Conservation (phyloP, 2,797 vertebrate genomes). For the Lophius americanus region DNA sequence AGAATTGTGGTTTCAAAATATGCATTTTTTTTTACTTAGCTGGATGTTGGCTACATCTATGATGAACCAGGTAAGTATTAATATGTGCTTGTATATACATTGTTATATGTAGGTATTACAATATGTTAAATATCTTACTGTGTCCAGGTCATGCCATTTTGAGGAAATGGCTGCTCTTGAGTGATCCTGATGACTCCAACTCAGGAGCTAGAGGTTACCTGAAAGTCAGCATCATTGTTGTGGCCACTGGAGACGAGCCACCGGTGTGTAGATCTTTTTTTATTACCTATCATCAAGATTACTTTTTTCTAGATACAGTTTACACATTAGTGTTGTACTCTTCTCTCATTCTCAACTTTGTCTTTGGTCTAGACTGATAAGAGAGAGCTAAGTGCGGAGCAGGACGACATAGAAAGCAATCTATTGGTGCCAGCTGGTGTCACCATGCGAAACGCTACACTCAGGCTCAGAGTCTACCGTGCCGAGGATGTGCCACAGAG, state of each 20-base stretch:
- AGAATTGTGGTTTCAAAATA: neutral
- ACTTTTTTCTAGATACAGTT: neutral
- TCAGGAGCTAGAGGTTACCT: constrained; percentile 93
- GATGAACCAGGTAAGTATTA: constrained; percentile 88
- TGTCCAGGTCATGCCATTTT: constrained; percentile 79
- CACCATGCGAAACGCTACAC: constrained; percentile 88
- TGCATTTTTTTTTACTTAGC: constrained; percentile 70
- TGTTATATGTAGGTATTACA: neutral
- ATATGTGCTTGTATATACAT: neutral
- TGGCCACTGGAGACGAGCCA: constrained; percentile 92
- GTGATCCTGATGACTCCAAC: constrained; percentile 88
- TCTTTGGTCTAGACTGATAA: constrained; percentile 81
- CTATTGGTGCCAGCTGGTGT: constrained; percentile 91
- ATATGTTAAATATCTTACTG: neutral
- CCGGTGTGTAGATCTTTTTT: constrained; percentile 76
- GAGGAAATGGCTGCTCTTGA: constrained; percentile 95
- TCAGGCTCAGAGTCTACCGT: constrained; percentile 92
- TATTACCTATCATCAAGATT: neutral
- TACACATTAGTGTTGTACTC: constrained; percentile 1
- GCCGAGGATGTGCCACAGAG: constrained; percentile 98
- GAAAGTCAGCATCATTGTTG: constrained; percentile 94
- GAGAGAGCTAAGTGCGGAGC: constrained; percentile 83
- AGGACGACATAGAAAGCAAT: constrained; percentile 94
- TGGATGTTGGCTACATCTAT: constrained; percentile 93
- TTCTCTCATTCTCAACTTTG: neutral